Conservation (phyloP, 2,797 vertebrate species). For the Adelosebastes latens region DNA sequence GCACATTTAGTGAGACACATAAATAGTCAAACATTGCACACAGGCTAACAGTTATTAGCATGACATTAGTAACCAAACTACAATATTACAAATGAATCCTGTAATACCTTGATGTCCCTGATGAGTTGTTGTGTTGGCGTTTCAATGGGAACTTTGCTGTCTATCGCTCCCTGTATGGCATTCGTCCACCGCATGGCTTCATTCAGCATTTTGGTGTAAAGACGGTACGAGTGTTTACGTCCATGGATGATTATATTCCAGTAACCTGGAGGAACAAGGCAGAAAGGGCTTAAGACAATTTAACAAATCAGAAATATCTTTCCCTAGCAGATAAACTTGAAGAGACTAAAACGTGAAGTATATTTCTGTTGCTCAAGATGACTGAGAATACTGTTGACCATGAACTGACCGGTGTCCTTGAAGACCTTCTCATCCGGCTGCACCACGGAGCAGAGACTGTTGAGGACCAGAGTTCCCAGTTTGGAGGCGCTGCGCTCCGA, state of each 20-base stretch:
- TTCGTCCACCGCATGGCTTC: slow-evolving; percentile 94
- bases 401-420: slow-evolving; percentile 89
- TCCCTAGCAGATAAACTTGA: neutral
- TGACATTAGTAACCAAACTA: neutral
- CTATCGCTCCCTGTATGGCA: slow-evolving; percentile 92
- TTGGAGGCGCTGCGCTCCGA: slow-evolving; percentile 89
- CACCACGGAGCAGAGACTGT: slow-evolving; percentile 91
- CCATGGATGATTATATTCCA: slow-evolving; percentile 93
- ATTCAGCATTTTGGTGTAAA: slow-evolving; percentile 92
- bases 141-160: slow-evolving; percentile 93
- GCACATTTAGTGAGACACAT: neutral
- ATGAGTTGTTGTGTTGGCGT: slow-evolving; percentile 95
- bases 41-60: neutral
- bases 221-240: slow-evolving; percentile 91
- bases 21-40: neutral
- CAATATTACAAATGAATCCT: neutral
- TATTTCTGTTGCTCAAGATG: neutral
- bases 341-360: neutral
- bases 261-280: slow-evolving; percentile 81
- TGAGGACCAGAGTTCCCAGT: slow-evolving; percentile 92
- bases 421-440: slow-evolving; percentile 92
- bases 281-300: neutral
- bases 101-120: slow-evolving; percentile 91
- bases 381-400: neutral
- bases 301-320: neutral